Evolutionary conservation across 2,797 vertebrate genomes (phyloP).

Genomic region (Holocentrus rufus): DNA sequence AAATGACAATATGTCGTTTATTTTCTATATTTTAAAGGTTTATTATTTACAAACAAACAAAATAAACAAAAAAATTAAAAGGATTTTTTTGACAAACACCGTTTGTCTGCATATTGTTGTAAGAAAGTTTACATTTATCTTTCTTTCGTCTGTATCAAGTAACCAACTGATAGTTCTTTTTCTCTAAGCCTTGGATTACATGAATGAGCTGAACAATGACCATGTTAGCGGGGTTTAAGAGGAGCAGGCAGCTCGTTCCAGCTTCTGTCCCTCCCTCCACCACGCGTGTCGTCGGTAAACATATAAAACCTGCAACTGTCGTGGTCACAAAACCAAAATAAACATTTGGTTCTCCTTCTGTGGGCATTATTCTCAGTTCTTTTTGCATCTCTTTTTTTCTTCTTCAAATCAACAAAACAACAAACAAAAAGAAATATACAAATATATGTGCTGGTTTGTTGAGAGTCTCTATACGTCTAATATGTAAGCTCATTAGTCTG

Average conservation of each 20-base stretch:
- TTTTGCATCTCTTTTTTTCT: constrained; percentile 74
- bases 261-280: constrained; percentile 60
- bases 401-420: constrained; percentile 70
- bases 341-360: constrained; percentile 72
- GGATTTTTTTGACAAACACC: constrained; percentile 85
- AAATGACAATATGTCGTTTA: constrained; percentile 88
- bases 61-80: constrained; percentile 77
- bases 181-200: constrained; percentile 79
- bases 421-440: constrained; percentile 75
- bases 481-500: constrained; percentile 75
- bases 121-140: constrained; percentile 87
- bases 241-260: constrained; percentile 59
- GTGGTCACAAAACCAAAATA: constrained; percentile 68
- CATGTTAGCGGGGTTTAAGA: constrained; percentile 66
- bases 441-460: constrained; percentile 86
- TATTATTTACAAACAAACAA: constrained; percentile 89
- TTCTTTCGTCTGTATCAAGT: constrained; percentile 82
- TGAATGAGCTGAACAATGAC: constrained; percentile 81
- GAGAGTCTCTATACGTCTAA: constrained; percentile 79
- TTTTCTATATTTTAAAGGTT: constrained; percentile 90
- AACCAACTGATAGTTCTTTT: constrained; percentile 75
- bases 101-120: constrained; percentile 90
- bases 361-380: constrained; percentile 71
- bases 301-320: constrained; percentile 74
- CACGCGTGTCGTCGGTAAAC: constrained; percentile 77